Base-by-base conservation (phyloP, 2,888 invertebrate species). In the Agapetus fuscipes region DNA sequence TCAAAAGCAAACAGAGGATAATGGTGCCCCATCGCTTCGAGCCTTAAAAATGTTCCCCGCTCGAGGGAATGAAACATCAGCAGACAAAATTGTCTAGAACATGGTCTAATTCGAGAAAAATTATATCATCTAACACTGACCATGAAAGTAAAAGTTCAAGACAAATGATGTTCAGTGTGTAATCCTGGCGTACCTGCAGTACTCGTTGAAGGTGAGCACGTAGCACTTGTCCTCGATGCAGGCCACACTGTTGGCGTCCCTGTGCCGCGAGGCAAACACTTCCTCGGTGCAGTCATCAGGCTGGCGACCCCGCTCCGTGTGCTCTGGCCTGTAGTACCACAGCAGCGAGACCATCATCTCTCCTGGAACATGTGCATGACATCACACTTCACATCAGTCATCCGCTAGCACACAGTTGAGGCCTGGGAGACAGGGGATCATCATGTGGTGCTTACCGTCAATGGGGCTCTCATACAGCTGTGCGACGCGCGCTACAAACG, bases 191-290 rank as follows among this genome's bases (percentile, higher is more conserved):
- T 55, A 95, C 94, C 96, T 82, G 78, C 93, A 94, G 59, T 93
- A 96, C 70, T 96, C 95, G 64, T 90, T 89, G 62, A 85, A 93
- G 26, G 93, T 94, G 53, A 96, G 78, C 46, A 96, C 95, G 64
- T 88, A 94, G 67, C 95, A 95, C 64, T 90, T 91, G 68, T 96
- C 96, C 62, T 96, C 96, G 55, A 96, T 95, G 62, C 94, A 95
- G 41, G 95, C 95, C 41, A 95, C 95, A 54, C 90, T 90, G 66
- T 93, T 91, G 50, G 87, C 87, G 68, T 96, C 96, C 46, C 89
- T 79, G 64, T 96, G 96, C 42, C 90, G 79, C 14, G 94, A 95
- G 30, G 96, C 95, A 65, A 94, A 96, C 42, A 96, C 85, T 64
- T 96, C 96, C 58, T 90, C 90, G 9, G 81, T 78, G 56, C 84